A percentile compares a stretch with the other conserved stretches of the same genome.
Evolutionary conservation across 2,797 vertebrate genomes (phyloP).

Genomic region (Thamnophis elegans): DNA sequence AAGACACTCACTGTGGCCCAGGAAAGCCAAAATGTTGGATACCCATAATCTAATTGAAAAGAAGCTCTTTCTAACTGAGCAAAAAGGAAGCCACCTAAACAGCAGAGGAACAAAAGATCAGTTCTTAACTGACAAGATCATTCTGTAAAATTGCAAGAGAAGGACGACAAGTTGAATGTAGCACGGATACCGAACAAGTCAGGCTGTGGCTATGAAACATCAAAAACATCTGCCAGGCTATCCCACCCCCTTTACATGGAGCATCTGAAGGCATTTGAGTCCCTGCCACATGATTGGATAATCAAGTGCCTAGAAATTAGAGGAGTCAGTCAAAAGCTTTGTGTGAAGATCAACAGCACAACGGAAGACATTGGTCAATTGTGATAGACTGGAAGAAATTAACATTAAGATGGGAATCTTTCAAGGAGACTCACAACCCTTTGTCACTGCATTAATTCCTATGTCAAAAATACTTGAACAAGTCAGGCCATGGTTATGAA

Average conservation of each 20-base stretch:
- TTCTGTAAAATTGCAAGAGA: not conserved
- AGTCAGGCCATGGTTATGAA: not conserved
- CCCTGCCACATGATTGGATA: not conserved
- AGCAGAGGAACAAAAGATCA: not conserved
- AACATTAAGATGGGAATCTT: not conserved
- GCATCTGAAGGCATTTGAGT: not conserved
- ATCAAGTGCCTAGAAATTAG: not conserved
- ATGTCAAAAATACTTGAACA: not conserved
- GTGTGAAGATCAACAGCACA: not conserved
- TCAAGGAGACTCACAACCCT: not conserved
- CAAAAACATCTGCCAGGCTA: not conserved
- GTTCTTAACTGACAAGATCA: not conserved
- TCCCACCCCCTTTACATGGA: not conserved
- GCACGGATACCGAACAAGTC: not conserved
- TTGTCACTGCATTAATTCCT: not conserved
- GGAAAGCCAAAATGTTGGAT: not conserved
- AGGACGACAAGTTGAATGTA: not conserved
- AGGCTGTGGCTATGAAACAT: not conserved
- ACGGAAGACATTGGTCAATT: not conserved
- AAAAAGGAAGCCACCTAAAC: not conserved
- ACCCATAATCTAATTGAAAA: not conserved
- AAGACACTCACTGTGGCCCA: not conserved
- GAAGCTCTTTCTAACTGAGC: not conserved
- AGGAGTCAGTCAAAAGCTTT: not conserved
- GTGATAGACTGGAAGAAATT: not conserved